Evolutionary conservation across 2,113 vertebrate species (phyloP).

Genomic region (Tragelaphus buxtoni): DNA sequence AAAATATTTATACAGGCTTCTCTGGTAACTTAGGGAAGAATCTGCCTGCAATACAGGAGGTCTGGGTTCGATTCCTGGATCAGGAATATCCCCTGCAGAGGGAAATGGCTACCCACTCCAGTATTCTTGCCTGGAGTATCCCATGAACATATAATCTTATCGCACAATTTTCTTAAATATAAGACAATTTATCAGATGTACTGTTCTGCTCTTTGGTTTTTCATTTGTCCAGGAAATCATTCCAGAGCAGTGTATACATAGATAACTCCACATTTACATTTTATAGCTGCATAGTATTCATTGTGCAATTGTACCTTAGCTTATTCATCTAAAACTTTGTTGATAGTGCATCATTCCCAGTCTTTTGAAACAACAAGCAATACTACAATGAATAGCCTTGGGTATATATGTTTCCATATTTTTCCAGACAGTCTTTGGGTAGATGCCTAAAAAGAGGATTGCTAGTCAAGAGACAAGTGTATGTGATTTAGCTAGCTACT

Average conservation of each 20-base stretch:
- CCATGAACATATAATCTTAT: background rate
- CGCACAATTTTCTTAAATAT: background rate
- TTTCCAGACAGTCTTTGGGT: background rate
- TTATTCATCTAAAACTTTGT: background rate
- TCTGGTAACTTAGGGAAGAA: background rate
- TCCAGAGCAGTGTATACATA: background rate
- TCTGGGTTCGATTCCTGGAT: background rate
- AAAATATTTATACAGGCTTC: background rate
- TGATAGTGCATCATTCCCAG: background rate
- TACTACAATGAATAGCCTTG: background rate
- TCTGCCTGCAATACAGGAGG: background rate
- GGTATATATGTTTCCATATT: background rate
- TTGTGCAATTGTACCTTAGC: background rate
- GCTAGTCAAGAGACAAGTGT: background rate
- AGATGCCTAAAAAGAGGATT: background rate
- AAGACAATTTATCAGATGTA: background rate
- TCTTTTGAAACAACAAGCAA: constrained; percentile 12
- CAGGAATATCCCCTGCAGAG: background rate
- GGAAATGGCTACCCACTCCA: background rate
- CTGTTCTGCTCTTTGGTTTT: background rate
- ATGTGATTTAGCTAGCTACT: background rate
- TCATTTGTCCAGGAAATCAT: background rate
- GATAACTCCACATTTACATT: background rate
- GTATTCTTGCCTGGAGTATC: background rate
- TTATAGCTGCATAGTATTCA: background rate